Conservation (phyloP, 2,888 invertebrate genomes). For the Phortica magna region DNA sequence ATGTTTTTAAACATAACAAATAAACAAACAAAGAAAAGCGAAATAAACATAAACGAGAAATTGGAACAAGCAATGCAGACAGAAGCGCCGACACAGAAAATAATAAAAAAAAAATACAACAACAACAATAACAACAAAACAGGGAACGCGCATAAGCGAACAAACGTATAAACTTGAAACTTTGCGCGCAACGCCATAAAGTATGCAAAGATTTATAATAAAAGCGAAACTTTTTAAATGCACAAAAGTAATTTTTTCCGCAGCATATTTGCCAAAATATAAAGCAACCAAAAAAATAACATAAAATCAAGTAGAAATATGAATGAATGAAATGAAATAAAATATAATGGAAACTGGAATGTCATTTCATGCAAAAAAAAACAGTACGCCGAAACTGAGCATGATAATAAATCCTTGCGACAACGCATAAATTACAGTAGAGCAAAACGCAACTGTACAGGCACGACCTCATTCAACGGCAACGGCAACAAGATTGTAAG, state of each 20-base stretch:
- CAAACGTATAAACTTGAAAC: not conserved
- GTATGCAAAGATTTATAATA: conserved; percentile 25
- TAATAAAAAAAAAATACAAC: not conserved
- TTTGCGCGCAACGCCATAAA: conserved; percentile 19
- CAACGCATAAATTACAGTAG: conserved; percentile 17
- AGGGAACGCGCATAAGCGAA: not conserved
- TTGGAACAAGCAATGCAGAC: not conserved
- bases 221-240: conserved; percentile 25
- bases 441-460: not conserved
- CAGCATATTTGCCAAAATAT: not conserved
- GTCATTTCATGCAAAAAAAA: not conserved
- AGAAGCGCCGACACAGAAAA: not conserved
- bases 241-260: not conserved
- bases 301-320: not conserved
- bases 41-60: not conserved
- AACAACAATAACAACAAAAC: not conserved
- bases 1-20: not conserved
- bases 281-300: not conserved
- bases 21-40: not conserved
- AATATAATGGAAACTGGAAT: not conserved
- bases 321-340: conserved; percentile 5
- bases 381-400: not conserved
- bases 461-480: not conserved
- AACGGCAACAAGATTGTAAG: not conserved
- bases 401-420: conserved; percentile 19